These are phyloP conservation scores for Geophilus truncorum DNA, from an alignment of 2,888 invertebrate genomes.

Conservation along the genomic window DNA sequence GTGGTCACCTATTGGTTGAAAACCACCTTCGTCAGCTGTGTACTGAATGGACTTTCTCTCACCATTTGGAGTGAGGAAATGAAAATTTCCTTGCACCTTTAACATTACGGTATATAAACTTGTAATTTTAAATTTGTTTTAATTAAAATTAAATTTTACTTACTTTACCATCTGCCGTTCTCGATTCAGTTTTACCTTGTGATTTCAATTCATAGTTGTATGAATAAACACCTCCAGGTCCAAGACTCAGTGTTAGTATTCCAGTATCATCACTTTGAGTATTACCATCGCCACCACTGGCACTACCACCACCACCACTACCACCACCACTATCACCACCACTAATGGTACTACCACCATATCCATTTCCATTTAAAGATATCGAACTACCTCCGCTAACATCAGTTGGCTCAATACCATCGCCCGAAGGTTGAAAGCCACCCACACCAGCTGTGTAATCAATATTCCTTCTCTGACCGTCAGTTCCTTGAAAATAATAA, in stretches of 20 bases:
- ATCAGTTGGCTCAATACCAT: neutral
- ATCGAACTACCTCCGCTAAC: neutral
- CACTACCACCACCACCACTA: neutral
- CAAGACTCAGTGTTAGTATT: neutral
- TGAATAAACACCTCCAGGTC: neutral
- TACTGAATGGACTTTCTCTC: conserved; percentile 60
- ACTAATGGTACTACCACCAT: neutral
- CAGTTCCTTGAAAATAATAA: conserved; percentile 53
- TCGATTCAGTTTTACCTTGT: conserved; percentile 14
- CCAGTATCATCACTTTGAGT: neutral
- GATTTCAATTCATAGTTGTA: conserved; percentile 8
- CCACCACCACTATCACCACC: neutral
- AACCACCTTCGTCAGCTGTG: conserved; percentile 68
- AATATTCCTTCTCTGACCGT: neutral
- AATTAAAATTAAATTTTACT: too few relatives aligned
- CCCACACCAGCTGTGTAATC: conserved; percentile 18
- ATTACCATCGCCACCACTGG: neutral
- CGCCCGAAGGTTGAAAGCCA: neutral
- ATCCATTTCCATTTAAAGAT: neutral
- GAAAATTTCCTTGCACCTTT: conserved; percentile 34
- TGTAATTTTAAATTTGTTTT: too few relatives aligned
- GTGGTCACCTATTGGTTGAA: conserved; percentile 50
- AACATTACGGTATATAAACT: too few relatives aligned
- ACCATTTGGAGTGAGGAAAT: conserved; percentile 68
- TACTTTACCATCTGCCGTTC: conserved; percentile 14